Evolutionary conservation across 2,888 invertebrate genomes (phyloP).

Genomic region (Arge pagana): DNA sequence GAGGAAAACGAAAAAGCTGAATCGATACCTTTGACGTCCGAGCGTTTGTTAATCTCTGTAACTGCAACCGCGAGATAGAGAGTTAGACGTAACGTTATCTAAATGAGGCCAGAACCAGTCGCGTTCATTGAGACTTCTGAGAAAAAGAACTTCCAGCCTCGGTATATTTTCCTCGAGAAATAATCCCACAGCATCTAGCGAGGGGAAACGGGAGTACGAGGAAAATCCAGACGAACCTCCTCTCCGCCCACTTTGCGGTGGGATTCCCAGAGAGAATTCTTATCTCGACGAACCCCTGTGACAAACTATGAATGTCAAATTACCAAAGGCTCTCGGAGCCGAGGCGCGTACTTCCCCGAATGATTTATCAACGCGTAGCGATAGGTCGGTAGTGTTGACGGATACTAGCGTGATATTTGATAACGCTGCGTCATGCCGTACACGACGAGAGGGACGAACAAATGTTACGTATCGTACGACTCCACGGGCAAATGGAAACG

Average conservation of each 20-base stretch:
- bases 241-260: not conserved
- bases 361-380: not conserved
- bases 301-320: not conserved
- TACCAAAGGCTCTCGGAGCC: not conserved
- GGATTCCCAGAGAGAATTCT: not conserved
- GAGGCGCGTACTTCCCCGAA: not conserved
- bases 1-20: no score
- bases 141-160: constrained; percentile 4
- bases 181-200: no score
- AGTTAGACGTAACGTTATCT: not conserved
- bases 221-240: no score
- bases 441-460: not conserved
- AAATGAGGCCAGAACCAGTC: not conserved
- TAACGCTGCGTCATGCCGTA: not conserved
- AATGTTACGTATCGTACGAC: not conserved
- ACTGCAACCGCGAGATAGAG: constrained; percentile 6
- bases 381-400: constrained; percentile 1
- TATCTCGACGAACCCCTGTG: not conserved
- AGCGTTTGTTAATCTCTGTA: no score
- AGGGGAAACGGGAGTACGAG: no score
- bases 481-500: not conserved
- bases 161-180: no score
- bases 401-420: not conserved
- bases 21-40: no score
- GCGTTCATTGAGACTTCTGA: constrained; percentile 11